Base-by-base conservation (phyloP, 92 coral and sea anemone species). In the Blastomussa wellsi region DNA sequence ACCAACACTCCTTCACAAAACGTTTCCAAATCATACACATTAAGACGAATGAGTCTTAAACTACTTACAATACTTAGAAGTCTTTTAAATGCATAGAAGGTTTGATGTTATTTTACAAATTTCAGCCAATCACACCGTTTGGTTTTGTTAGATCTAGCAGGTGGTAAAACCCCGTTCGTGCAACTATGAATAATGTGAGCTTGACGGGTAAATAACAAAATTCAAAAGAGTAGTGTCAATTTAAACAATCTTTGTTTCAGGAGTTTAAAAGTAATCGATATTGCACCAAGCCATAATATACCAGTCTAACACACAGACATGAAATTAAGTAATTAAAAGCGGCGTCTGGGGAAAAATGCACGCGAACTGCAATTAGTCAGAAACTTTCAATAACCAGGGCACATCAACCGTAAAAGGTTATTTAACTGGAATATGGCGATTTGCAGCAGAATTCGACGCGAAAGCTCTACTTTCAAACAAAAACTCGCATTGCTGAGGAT, bases 131-230 rank as follows among this genome's bases (percentile, higher is more conserved):
- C 76, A 66, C 38, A 29, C 24, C 51, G 33, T 59, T 79, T n/a
- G 47, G 39, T 65, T 85, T 47, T 48, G 16, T 20, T 44, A 13
- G 15, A 67, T 75, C 29, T 84, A 67, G 79, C 88, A 62, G 88
- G 88, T 74, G 80, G 81, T 60, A 26, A 75, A 15, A 6, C 62
- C 47, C 76, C 12, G 26, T 52, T 44, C 68, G 67, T 17, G 49
- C 47, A 70, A 35, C 37, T 19, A 81, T 35, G 32, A 52, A 22
- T 11, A 1, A 39, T 42, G 59, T 64, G 74, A 41, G 16, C 53
- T 36, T 62, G 20, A 39, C 35, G 35, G 20, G 22, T 53, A 53
- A 33, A 31, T 77, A 48, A 44, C 42, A 1, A 76, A 7, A 26
- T 31, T 28, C 33, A 24, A 22, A 29, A 28, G 35, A 13, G 32